phyloP scores from a whole-genome alignment of 2,888 invertebrate species.

The Drosophila prolongata region DNA sequence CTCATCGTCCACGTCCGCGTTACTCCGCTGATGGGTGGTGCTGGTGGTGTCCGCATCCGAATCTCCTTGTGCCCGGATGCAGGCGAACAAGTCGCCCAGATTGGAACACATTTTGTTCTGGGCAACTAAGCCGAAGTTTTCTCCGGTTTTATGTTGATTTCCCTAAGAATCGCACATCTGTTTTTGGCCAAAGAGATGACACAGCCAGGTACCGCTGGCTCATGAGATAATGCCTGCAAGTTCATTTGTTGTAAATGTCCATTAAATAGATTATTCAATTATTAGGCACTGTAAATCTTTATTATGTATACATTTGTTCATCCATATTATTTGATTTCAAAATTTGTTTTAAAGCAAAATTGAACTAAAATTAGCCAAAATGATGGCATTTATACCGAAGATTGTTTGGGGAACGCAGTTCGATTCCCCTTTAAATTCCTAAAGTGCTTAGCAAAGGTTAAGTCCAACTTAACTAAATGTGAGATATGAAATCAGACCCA shows the following conservation, averaged over 20 bases:
- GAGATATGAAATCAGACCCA: not conserved
- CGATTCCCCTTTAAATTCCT: not conserved
- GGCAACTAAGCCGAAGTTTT: not conserved
- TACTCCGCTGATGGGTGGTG: constrained; percentile 9
- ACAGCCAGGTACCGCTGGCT: not conserved
- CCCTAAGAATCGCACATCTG: not conserved
- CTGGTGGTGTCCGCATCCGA: constrained; percentile 1
- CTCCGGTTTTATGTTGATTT: not conserved
- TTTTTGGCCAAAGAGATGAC: not conserved
- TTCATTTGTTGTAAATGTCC: too few species aligned
- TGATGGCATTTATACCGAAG: too few species aligned
- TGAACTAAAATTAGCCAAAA: too few species aligned
- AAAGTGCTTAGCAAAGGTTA: not conserved
- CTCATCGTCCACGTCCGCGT: not conserved
- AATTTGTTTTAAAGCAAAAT: too few species aligned
- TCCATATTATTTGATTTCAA: too few species aligned
- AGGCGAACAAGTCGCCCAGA: constrained; percentile 46
- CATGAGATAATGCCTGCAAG: too few species aligned
- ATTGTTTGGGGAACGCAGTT: not conserved
- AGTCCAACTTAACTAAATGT: not conserved
- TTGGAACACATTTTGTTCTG: constrained; percentile 45
- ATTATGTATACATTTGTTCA: too few species aligned
- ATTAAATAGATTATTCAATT: too few species aligned
- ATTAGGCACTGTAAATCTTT: too few species aligned
- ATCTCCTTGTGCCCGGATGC: constrained; percentile 28